Base-by-base conservation (phyloP, 2,888 invertebrate species). In the Cyclophora punctaria region DNA sequence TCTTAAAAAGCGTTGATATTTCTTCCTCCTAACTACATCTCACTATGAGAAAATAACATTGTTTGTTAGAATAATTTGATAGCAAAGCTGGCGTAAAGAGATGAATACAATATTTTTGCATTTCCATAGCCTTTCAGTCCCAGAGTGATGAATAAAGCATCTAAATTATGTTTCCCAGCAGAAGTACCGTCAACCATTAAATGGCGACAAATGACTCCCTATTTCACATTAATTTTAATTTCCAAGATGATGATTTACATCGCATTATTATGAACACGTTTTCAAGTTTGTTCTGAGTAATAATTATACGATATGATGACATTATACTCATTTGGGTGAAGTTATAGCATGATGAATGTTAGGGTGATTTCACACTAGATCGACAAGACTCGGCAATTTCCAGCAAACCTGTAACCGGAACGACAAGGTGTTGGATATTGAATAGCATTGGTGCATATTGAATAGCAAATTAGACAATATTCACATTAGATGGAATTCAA, bases 101-200 rank as follows among this genome's bases (percentile, higher is more conserved):
- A 48, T 46, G 47, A 52, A 53, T 53, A 48, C 48, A 49, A 50
- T 50, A 48, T 53, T 53, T 50, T 53, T 47, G 42, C 45, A 50
- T 52, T 52, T 48, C 51, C 51, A 52, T 53, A 45, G 48, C 46
- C 33, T 48, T 46, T 47, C 49, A 45, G 45, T 48, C 54, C 48
- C 41, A 48, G n/a, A 3, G 41, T 52, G 52, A 54, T 54, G 50
- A 55, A 55, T 57, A 51, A 48, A 44, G 49, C 51, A 52, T 49
- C 46, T 48, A 54, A 55, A 54, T 54, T 50, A 53, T 44, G 44
- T 53, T 56, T 52, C 48, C 45, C 44, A 47, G 45, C 50, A 41
- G 49, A 53, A 33, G 45, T 40, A 50, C 35, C 42, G 45, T 41
- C 48, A 51, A 37, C 45, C 47, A 47, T 48, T 50, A 48, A 46